Base-by-base conservation (phyloP, 2,888 invertebrate genomes). In the Crossocerus cetratus region DNA sequence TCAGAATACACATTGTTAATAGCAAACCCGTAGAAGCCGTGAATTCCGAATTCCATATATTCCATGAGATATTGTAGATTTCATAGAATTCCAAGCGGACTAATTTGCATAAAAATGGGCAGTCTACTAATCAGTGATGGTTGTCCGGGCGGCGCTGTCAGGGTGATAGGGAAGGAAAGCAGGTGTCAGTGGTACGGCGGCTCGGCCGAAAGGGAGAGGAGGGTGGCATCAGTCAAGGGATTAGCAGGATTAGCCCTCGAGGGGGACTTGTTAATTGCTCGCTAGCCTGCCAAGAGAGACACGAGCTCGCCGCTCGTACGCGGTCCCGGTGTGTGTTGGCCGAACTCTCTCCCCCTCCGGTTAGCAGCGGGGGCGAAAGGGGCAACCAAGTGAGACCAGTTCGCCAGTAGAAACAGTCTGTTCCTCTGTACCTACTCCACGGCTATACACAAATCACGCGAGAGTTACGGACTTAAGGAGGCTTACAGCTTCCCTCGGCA, bases 241-340 rank as follows among this genome's bases (percentile, higher is more conserved):
- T 90, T 90, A 90, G 88, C 85, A 80, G 89, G 90, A 90, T 90
- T 89, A 90, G 88, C 86, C 83, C 86, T 87, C 86, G 88, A 87
- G 88, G 89, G 89, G 87, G 87, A 90, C 89, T 90, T 87, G 90
- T 90, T 90, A 90, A 90, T 90, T 90, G 90, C 90, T 88, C 86
- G 84, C 86, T 86, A 82, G 85, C 85, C 84, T 76, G 78, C 76
- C 76, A 72, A 76, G 66, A 77, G 74, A 72, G 76, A 32, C 32
- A 73, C 74, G 72, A 68, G 71, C 61, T 58, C 69, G 11, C 32
- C 32, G 32, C 32, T 32, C 32, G 32, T 67, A 53, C 69, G 65
- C 4, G 49, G 49, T 71, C 74, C 71, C 63, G 67, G 72, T 72
- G 63, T 72, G 71, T 21, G 66, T 56, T 59, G 32, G 8, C 32